Base-by-base conservation (phyloP, 2,113 vertebrate species). In the Brachypodius melanocephalos region DNA sequence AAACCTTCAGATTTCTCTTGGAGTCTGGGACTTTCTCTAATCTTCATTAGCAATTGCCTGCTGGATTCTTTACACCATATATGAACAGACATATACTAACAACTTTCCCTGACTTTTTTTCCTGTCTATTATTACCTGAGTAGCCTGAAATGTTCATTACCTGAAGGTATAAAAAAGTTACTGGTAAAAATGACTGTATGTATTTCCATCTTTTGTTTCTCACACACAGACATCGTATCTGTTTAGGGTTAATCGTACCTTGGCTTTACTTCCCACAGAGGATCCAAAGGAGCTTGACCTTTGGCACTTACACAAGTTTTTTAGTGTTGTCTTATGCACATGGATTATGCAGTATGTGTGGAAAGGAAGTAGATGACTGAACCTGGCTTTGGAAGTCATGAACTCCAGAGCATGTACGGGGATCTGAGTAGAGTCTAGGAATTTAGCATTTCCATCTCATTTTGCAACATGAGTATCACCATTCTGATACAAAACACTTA, bases 281-380 rank as follows among this genome's bases (percentile, higher is more conserved):
- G 51, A 83, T 79, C 68, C 67, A 59, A 79, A 94, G 94, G 79
- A 93, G 63, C 73, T 72, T 91, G 94, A 74, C 91, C 86, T 94
- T 92, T 95, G 88, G 89, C 38, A 36, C 69, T 79, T 85, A 29
- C 12, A 90, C 72, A 90, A 51, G 24, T 88, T 86, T 94, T 86
- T 93, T 93, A 80, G 52, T 18, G n/a, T 28, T 76, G 79, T 80
- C 88, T 95, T 67, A 82, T 85, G 90, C 69, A 68, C 80, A n/a
- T 34, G 83, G 94, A 95, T 97, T 95, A 93, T 46, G 61, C 49
- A 61, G 85, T 32, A 43, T 89, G 52, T 66, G 86, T 88, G 69
- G 71, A 93, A 89, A 96, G 94, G 89, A 95, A 95, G 71, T 68
- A 72, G 69, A 88, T 93, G 80, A 52, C 85, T 94, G 89, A 94